Percentiles rank a stretch among this genome's conserved stretches.
Conservation (phyloP, 2,888 invertebrate genomes). For the Cantharis rustica region DNA sequence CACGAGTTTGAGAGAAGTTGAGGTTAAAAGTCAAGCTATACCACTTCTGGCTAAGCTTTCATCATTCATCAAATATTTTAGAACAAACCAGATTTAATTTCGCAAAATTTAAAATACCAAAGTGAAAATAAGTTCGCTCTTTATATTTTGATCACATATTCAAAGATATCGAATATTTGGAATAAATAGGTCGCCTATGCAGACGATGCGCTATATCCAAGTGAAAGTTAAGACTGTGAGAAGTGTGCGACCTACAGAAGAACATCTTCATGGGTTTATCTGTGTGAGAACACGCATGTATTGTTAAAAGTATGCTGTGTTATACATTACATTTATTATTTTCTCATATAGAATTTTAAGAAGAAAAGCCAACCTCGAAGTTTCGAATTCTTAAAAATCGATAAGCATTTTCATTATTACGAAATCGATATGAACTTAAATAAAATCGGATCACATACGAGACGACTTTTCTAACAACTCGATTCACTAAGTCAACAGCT, state of each 20-base stretch:
- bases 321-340: neutral
- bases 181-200: conserved; percentile 17
- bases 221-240: conserved; percentile 40
- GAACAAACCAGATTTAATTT: neutral
- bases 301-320: neutral
- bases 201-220: conserved; percentile 32
- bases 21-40: neutral
- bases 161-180: neutral
- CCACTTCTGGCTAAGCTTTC: neutral
- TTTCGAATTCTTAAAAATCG: neutral
- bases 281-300: neutral
- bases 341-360: neutral
- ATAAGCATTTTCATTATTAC: neutral
- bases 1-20: neutral
- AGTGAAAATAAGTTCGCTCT: neutral
- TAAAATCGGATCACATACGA: neutral
- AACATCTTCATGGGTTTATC: conserved; percentile 8
- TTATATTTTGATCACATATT: neutral
- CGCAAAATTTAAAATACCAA: neutral
- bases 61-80: neutral
- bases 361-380: neutral
- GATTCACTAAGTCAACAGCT: neutral
- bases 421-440: neutral
- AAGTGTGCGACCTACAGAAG: conserved; percentile 37
- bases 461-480: neutral